Conservation (phyloP, 1,140 invertebrate genomes). For the Cepaea nemoralis region DNA sequence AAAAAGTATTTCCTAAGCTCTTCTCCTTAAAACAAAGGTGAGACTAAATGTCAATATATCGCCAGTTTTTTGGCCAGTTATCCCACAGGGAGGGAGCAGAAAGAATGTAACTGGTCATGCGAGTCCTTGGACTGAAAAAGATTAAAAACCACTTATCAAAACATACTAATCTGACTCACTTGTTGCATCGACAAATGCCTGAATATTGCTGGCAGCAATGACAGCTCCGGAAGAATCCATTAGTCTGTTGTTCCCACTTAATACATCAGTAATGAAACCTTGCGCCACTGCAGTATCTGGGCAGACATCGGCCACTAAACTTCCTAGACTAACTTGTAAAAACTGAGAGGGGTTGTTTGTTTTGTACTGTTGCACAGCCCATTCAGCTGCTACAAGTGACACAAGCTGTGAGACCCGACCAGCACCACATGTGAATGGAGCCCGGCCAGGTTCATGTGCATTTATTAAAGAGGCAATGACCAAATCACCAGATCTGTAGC, state of each 20-base stretch:
- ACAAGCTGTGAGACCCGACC: conserved; percentile 30
- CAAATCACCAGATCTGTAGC: conserved; percentile 55
- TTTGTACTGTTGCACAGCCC: conserved; percentile 51
- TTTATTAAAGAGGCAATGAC: conserved; percentile 55
- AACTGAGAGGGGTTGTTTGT: conserved; percentile 45
- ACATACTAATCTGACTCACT: conserved; percentile 2
- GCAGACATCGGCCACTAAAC: conserved; percentile 59
- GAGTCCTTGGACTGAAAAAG: no score
- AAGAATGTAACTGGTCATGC: no score
- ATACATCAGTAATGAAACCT: conserved; percentile 55
- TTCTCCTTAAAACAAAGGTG: no score
- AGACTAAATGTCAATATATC: no score
- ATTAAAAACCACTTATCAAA: no score
- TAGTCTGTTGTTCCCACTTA: conserved; percentile 50
- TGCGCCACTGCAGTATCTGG: conserved; percentile 41
- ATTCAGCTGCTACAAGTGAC: conserved; percentile 52
- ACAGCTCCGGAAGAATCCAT: conserved; percentile 43
- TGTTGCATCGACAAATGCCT: conserved; percentile 50
- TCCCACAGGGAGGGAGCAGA: no score
- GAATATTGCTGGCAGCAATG: conserved; percentile 54
- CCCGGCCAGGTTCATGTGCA: conserved; percentile 47
- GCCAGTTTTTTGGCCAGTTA: no score
- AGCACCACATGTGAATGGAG: conserved; percentile 54
- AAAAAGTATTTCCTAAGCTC: no score
- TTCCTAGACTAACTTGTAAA: conserved; percentile 55